Base-by-base conservation (phyloP, 2,888 invertebrate species). In the Eubasilissa splendida region DNA sequence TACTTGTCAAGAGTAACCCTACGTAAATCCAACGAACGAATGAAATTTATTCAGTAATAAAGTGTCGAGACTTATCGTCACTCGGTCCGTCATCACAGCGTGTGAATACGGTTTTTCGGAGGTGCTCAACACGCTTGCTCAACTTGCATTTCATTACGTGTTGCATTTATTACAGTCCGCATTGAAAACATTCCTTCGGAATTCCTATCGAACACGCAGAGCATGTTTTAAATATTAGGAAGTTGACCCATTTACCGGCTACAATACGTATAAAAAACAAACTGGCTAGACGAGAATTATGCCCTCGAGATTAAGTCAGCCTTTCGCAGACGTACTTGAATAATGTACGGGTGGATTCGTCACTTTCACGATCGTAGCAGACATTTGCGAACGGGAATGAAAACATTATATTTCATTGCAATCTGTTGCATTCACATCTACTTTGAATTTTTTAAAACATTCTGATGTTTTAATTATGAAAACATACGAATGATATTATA, bases 271-370 rank as follows among this genome's bases (percentile, higher is more conserved):
- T 70, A 70, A 14, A 54, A 10, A 31, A 70, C 53, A 31, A 70
- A 70, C 70, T 70, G 70, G 70, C 54, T 70, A 70, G 70, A 70
- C 70, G 31, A 70, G 70, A 70, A 70, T 70, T 53, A 70, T 70
- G 70, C 70, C 70, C 70, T 54, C 70, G 70, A 70, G 70, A 53
- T 50, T 50, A 14, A 68, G 50, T 54, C 58, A 54, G 70, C 50
- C 53, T 70, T 70, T 54, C 70, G 54, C 14, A 70, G 31, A 54
- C 70, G 70, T 70, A 70, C 70, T 70, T 70, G 70, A 70, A 31
- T 70, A 33, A 54, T 54, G 70, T 33, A 54, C 70, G 53, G 70
- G 53, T 10, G 14, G 7, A 22, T 53, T 70, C 70, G 70, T 70
- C 70, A 54, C 70, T 70, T 70, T 70, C 70, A 70, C 70, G 68